A percentile compares a stretch with the other conserved stretches of the same genome.
Conservation (phyloP, 2,888 invertebrate genomes). For the Mellilla xanthometata region DNA sequence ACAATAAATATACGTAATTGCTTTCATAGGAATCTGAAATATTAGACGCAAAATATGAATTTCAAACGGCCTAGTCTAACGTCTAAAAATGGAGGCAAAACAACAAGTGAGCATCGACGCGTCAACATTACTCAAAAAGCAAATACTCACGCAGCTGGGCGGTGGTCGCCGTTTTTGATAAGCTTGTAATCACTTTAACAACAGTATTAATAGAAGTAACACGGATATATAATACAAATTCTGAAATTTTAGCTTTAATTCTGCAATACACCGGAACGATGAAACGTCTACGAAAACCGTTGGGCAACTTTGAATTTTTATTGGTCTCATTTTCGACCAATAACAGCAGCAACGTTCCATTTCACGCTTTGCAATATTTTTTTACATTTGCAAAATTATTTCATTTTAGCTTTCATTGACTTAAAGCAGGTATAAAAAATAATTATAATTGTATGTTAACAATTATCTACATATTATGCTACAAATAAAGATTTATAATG, state of each 20-base stretch:
- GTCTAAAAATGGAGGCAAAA: constrained; percentile 78
- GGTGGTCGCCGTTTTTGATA: constrained; percentile 62
- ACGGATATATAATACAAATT: constrained; percentile 47
- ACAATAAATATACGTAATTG: background rate
- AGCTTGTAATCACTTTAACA: constrained; percentile 45
- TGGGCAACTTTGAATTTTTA: constrained; percentile 59
- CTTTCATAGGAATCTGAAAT: background rate
- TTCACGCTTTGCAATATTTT: no score
- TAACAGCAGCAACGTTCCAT: constrained; percentile 43
- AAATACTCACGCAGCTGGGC: constrained; percentile 61
- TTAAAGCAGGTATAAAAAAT: no score
- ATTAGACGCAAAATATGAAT: constrained; percentile 49
- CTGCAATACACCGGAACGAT: constrained; percentile 67
- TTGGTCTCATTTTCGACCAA: constrained; percentile 57
- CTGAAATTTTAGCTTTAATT: constrained; percentile 48
- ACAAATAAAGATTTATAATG: no score
- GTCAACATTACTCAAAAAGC: constrained; percentile 50
- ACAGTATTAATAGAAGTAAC: constrained; percentile 42
- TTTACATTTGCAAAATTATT: no score
- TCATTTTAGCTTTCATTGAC: no score
- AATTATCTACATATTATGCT: no score
- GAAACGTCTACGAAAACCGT: constrained; percentile 75
- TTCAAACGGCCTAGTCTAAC: constrained; percentile 58
- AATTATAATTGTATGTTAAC: no score
- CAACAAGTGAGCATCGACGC: constrained; percentile 75